phyloP scores from a whole-genome alignment of 2,797 vertebrate species.

The Hippopotamyrus pictus region DNA sequence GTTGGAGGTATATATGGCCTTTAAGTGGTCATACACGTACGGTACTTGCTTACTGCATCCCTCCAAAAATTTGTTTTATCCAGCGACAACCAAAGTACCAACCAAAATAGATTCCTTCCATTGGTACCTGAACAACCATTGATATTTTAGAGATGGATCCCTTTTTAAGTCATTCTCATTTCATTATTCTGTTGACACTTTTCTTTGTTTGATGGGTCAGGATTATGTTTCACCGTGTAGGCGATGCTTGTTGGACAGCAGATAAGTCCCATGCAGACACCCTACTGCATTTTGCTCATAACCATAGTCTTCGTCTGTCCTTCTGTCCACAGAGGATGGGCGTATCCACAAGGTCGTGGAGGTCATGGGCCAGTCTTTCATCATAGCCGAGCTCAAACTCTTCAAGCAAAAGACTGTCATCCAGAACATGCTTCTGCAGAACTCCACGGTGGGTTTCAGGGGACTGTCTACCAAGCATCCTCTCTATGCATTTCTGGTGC shows the following conservation, averaged over 20 bases:
- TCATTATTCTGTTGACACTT: neutral
- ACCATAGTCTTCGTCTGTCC: neutral
- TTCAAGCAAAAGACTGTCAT: slow-evolving; percentile 30
- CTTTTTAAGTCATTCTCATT: neutral
- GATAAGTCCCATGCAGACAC: neutral
- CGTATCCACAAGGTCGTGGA: slow-evolving; percentile 52
- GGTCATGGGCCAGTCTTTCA: neutral
- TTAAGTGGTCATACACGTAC: no score
- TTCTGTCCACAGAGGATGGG: slow-evolving; percentile 44
- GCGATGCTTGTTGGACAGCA: neutral
- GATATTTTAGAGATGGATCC: neutral
- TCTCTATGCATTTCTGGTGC: neutral
- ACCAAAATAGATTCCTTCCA: neutral
- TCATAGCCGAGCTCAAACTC: slow-evolving; percentile 50
- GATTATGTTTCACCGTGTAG: neutral
- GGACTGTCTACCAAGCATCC: neutral
- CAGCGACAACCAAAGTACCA: neutral
- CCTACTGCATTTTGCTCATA: neutral
- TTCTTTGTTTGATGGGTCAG: neutral
- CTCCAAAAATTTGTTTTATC: neutral
- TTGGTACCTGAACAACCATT: neutral
- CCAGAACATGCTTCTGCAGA: slow-evolving; percentile 33
- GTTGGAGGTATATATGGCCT: no score
- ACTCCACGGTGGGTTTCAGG: slow-evolving; percentile 41
- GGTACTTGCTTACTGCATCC: no score